Base-by-base conservation (phyloP, 1,140 invertebrate species). In the Agrilus planipennis region DNA sequence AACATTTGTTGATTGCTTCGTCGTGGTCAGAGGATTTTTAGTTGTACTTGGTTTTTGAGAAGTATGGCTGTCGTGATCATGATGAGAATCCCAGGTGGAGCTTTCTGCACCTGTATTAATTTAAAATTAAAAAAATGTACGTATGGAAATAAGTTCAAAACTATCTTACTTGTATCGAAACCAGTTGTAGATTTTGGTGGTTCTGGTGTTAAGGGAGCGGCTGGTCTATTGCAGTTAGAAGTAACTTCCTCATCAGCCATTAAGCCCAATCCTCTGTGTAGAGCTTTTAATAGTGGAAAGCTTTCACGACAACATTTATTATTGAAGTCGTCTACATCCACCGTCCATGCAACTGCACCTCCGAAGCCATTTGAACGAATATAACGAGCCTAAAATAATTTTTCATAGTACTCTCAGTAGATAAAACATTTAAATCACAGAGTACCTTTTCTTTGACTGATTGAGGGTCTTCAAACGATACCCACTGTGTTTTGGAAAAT, bases 311-410 rank as follows among this genome's bases (percentile, higher is more conserved):
- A 90, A 57, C 86, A 89, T 0, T 69, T 64, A 60, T 90, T 90
- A 27, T 69, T 75, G 51, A 88, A 90, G 54, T 94, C 89, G 51
- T 94, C 89, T 42, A 96, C 61, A 55, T 95, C 91, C 0, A 94
- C 70, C 0, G 89, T 90, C 89, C 89, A 95, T 2, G 88, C 80
- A 43, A 85, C 81, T 1, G 80, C 76, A 6, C 89, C 89, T 2
- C 81, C 86, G 42, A 79, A 79, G 6, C 78, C 76, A 53, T 76
- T 72, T 2, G 69, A 63, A 14, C 72, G 59, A 1, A 87, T 77
- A 68, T 80, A 90, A 41, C 77, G 65, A 5, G 81, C 81, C 69
- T 81, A 57, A 29, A 45, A 41, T 38, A n/a, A 15, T n/a, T 14
- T 23, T 16, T 38, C 4, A 29, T 14, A n/a, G 34, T 16, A 23